Evolutionary conservation across 2,113 vertebrate species (phyloP), one percentile per base, ranked within the genome.

Genomic region (Takifugu bimaculatus): DNA sequence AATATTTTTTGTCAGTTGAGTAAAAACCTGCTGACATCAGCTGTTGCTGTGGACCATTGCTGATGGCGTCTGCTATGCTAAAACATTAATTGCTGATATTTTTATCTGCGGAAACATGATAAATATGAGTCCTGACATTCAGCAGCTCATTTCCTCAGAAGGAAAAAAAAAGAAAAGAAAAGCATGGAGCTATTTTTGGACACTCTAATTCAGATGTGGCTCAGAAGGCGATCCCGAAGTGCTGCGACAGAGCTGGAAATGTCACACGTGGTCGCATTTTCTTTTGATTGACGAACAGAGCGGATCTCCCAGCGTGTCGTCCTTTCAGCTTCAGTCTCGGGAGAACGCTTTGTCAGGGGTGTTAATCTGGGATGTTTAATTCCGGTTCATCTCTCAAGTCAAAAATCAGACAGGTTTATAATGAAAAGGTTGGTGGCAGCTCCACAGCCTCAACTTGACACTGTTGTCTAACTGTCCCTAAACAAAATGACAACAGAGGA

Each of bases 181-280:
- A 42, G 13, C 14, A 4, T 14, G 14, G 20, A 7, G 43, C 45
- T 83, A 80, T 85, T 78, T 85, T 70, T 73, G 66, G 53, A 1
- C 32, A 13, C 69, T 68, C 68, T 80, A 72, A 74, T 76, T 62
- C 57, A 28, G 68, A 52, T 56, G 28, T 14, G 58, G 50, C 48
- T 67, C n/a, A 51, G 69, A 68, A 74, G 50, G 56, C 72, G 64
- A 78, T 51, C 60, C 20, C 26, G 49, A 60, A 14, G 26, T 51
- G 50, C 59, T 60, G 13, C 50, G 45, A 48, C 54, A 15, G 15
- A 53, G 51, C 35, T 29, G 6, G n/a, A 68, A 57, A 68, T 62
- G 48, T 66, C 59, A 26, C 55, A 57, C 48, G 32, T 55, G 45
- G n/a, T 32, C 44, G 47, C 3, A 63, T 26, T 27, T 64, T 10